Evolutionary conservation across 2,888 invertebrate genomes (phyloP).

Genomic region (Polylopha cassiicola): DNA sequence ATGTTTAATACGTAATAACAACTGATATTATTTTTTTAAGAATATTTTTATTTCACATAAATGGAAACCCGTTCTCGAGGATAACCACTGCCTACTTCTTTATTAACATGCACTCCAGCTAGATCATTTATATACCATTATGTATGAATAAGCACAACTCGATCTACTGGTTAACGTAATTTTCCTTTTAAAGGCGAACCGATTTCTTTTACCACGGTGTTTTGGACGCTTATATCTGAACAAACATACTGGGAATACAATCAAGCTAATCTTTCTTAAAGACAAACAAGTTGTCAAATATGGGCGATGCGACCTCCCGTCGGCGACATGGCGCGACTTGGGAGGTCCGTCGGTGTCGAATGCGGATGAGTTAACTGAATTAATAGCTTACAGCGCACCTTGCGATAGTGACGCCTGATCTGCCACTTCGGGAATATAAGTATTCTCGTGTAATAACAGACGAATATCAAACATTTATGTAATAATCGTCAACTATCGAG

Average conservation of each 20-base stretch:
- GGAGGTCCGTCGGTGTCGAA: constrained; percentile 54
- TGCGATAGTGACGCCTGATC: constrained; percentile 39
- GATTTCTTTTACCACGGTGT: neutral
- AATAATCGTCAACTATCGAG: too few species aligned
- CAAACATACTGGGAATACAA: constrained; percentile 34
- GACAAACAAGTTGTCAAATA: constrained; percentile 48
- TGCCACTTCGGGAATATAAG: constrained; percentile 5
- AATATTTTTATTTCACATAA: too few species aligned
- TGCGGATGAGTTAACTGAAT: constrained; percentile 42
- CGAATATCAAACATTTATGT: too few species aligned
- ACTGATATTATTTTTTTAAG: too few species aligned
- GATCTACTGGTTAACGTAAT: constrained; percentile 34
- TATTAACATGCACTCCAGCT: too few species aligned
- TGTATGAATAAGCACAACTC: too few species aligned
- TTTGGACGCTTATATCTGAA: constrained; percentile 25
- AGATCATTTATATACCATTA: too few species aligned
- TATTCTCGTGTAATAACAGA: too few species aligned
- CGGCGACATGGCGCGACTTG: constrained; percentile 41
- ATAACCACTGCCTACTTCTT: too few species aligned
- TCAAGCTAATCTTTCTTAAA: constrained; percentile 46
- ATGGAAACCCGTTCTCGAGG: too few species aligned
- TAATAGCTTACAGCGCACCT: constrained; percentile 54
- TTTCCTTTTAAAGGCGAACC: constrained; percentile 31
- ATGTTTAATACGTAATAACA: too few species aligned
- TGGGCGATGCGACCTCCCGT: constrained; percentile 43